Evolutionary conservation across 2,113 vertebrate species (phyloP).

Genomic region (Silurus meridionalis): DNA sequence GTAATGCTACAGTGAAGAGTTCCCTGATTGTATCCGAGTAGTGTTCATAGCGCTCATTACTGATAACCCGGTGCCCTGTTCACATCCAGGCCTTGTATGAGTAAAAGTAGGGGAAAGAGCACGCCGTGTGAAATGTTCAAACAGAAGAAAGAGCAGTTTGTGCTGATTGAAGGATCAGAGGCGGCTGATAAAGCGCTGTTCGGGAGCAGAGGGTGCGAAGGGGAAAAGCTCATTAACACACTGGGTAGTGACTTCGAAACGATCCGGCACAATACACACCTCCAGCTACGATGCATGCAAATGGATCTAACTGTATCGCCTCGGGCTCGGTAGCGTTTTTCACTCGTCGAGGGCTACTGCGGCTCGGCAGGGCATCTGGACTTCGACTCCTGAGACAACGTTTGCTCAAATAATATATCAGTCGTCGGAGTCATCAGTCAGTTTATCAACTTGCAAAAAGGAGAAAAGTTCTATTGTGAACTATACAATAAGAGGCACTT

Average conservation of each 20-base stretch:
- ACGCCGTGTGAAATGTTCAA: constrained; percentile 55
- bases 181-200: constrained; percentile 11
- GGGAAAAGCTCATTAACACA: constrained; percentile 23
- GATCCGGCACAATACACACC: constrained; percentile 27
- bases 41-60: background rate
- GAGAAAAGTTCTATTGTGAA: background rate
- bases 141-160: constrained; percentile 33
- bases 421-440: background rate
- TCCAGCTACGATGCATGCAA: constrained; percentile 57
- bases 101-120: background rate
- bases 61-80: background rate
- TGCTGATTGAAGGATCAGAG: constrained; percentile 16
- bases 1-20: background rate
- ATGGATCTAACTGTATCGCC: constrained; percentile 61
- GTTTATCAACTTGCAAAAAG: background rate
- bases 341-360: constrained; percentile 13
- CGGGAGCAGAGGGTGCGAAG: constrained; percentile 11
- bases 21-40: background rate
- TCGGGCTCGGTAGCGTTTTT: constrained; percentile 38
- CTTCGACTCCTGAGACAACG: background rate
- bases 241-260: constrained; percentile 17
- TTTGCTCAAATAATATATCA: background rate
- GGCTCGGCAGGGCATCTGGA: background rate
- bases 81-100: background rate
- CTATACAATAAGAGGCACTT: background rate